Evolutionary conservation across 2,888 invertebrate genomes (phyloP), one percentile per base, ranked within the genome.

Genomic region (Pedicia rivosa): DNA sequence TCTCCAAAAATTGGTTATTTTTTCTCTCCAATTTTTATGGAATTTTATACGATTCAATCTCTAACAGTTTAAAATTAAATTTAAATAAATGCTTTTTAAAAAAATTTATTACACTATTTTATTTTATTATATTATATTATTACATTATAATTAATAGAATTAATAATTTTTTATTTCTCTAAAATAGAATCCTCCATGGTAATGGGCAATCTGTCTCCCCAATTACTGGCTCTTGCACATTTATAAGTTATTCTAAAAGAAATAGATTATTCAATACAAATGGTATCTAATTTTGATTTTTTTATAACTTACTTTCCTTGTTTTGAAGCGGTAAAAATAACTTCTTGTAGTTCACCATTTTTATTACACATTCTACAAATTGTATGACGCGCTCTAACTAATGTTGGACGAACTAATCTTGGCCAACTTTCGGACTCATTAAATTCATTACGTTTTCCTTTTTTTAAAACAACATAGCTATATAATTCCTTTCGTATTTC

Each of bases 161-260:
- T n/a, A n/a, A n/a, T n/a, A n/a, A n/a, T n/a, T n/a, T n/a, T n/a
- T n/a, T n/a, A n/a, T n/a, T n/a, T n/a, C n/a, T n/a, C n/a, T n/a
- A n/a, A n/a, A n/a, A n/a, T n/a, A n/a, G n/a, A n/a, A n/a, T n/a
- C n/a, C n/a, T n/a, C n/a, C n/a, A n/a, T n/a, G n/a, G n/a, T n/a
- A 17, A 79, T 62, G 16, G 88, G 88, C 42, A 90, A 59, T 27
- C 74, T 59, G 57, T 88, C 88, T 4, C 88, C 87, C 83, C 84
- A 87, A 45, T 69, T 67, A 45, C 76, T 71, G 2, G 68, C 65
- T 49, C 74, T 68, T 0, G 81, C 82, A 61, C 83, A 82, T 46
- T 72, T 66, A 48, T 83, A 86, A 0, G 76, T 66, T 10, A 63
- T 46, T 48, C 78, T 80, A 51, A 39, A 63, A 53, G 46, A 46